Evolutionary conservation across 2,888 invertebrate genomes (phyloP).

Genomic region (Ichneumon xanthorius): DNA sequence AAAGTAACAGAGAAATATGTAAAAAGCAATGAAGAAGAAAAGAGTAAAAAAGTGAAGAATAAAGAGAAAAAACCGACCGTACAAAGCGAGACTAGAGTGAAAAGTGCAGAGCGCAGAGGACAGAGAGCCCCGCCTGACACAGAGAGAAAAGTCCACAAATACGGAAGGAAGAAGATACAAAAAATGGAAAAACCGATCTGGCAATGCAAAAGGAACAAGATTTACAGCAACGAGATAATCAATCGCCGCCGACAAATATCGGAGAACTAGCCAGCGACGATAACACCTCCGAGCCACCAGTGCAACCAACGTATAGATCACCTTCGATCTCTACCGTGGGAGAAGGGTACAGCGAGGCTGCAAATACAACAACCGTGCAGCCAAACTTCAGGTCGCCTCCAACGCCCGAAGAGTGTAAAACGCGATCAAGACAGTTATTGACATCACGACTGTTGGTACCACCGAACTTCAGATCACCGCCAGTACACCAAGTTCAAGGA

Average conservation of each 20-base stretch:
- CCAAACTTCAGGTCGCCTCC: slow-evolving; percentile 1
- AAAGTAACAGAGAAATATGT: slow-evolving; percentile 1
- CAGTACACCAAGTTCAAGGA: too few relatives aligned
- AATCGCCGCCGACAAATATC: not conserved
- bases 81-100: too few relatives aligned
- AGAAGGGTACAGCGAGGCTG: not conserved
- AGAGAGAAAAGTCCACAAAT: not conserved
- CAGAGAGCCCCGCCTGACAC: not conserved
- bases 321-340: not conserved
- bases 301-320: not conserved
- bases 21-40: not conserved
- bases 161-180: too few relatives aligned
- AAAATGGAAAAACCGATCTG: not conserved
- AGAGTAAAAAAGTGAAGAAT: too few relatives aligned
- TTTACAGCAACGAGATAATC: not conserved
- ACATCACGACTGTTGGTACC: too few relatives aligned
- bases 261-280: not conserved
- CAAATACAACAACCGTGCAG: not conserved
- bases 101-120: not conserved
- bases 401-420: not conserved
- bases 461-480: too few relatives aligned
- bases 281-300: not conserved
- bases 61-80: too few relatives aligned
- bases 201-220: not conserved
- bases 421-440: too few relatives aligned